Base-by-base conservation (phyloP, 2,888 invertebrate species). In the Axea sp. region DNA sequence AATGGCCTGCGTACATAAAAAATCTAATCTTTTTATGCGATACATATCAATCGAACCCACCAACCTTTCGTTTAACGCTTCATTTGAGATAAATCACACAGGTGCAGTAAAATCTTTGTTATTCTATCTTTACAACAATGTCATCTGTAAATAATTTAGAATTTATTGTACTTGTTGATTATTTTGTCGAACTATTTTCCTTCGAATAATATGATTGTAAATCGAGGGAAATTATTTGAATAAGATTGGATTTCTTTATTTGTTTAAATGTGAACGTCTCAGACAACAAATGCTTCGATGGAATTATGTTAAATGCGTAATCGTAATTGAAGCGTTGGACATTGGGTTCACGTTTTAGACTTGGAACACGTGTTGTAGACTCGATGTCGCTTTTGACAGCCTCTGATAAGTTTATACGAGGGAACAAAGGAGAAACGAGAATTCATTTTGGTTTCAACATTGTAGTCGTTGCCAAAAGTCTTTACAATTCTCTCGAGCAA, bases 361-460 rank as follows among this genome's bases (percentile, higher is more conserved):
- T 77, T 59, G 80, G 80, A 78, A 77, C 60, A 76, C 79, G 65
- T 76, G 77, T 80, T 82, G 77, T 77, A 80, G 78, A 79, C 77
- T 80, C 78, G 78, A 78, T 73, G 65, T 35, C 5, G 15, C 24
- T 71, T 78, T 76, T 77, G 55, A 78, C 77, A 82, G 77, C 78
- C 80, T 78, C 78, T 55, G 67, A 76, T 76, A 75, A 47, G 68
- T 76, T 51, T 45, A 28, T 37, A 30, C 15, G 19, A 31, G 15
- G 17, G 73, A 65, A 78, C 51, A 76, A 74, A 71, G 77, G 73
- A 79, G 77, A 75, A 74, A 71, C 73, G 80, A 59, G 77, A 81
- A 81, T 78, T 77, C 43, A 19, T 39, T 53, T 28, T 33, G 51
- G 24, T 24, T 4, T 19, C 19, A 19, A 8, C 28, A 9, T 2